Evolutionary conservation across 1,140 invertebrate genomes (phyloP).

Genomic region (Penaeus japonicus): DNA sequence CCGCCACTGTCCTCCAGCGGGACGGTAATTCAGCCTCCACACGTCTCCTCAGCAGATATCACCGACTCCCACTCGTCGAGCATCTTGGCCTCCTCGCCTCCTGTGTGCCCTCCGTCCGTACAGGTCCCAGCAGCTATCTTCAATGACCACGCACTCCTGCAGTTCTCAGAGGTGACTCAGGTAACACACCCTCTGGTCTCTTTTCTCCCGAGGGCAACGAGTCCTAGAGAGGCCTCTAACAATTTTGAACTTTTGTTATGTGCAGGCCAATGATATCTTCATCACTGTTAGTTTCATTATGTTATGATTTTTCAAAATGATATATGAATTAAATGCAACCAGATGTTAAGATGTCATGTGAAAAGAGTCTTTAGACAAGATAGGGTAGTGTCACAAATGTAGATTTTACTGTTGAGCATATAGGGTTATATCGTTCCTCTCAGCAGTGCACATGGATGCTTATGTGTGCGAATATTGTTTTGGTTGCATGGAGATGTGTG

Average conservation of each 20-base stretch:
- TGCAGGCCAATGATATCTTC: neutral
- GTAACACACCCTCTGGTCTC: neutral
- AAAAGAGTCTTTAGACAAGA: no score
- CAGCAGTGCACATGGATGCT: no score
- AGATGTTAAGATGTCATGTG: no score
- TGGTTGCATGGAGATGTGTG: no score
- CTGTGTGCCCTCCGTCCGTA: slow-evolving; percentile 31
- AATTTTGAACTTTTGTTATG: neutral
- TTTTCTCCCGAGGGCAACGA: neutral
- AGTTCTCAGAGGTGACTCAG: slow-evolving; percentile 48
- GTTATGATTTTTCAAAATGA: no score
- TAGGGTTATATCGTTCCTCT: no score
- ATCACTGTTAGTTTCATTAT: no score
- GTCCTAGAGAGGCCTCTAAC: neutral
- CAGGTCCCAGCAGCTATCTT: slow-evolving; percentile 49
- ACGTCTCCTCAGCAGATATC: neutral
- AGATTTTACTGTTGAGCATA: no score
- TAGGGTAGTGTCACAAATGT: no score
- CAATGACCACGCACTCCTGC: slow-evolving; percentile 53
- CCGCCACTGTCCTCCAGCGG: no score
- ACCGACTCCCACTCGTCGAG: neutral
- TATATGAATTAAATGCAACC: no score
- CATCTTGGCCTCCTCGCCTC: slow-evolving; percentile 20
- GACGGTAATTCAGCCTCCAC: neutral
- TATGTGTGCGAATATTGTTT: no score